These are phyloP conservation scores for Auanema freiburgensis DNA, from an alignment of 2,888 invertebrate genomes.

Conservation along the genomic window DNA sequence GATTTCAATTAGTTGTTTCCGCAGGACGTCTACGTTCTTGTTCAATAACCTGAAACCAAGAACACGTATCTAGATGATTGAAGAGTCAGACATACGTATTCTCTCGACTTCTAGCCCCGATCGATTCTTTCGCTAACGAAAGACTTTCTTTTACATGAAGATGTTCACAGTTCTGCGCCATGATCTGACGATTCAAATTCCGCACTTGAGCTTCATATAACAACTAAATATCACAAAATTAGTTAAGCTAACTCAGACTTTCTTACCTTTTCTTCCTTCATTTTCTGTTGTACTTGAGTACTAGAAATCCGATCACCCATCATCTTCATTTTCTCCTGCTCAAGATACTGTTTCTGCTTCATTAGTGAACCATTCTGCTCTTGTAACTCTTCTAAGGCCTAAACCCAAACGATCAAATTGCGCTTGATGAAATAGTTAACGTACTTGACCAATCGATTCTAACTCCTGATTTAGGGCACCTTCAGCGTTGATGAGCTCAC, in stretches of 20 bases:
- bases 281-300: constrained; percentile 17
- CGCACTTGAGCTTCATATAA: constrained; percentile 9
- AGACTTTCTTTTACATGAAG: constrained; percentile 13
- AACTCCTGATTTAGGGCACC: constrained; percentile 78
- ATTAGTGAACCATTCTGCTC: constrained; percentile 93
- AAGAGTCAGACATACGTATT: constrained; percentile 15
- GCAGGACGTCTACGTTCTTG: no score
- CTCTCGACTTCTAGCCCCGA: constrained; percentile 8
- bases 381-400: constrained; percentile 97
- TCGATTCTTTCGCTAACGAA: constrained; percentile 8
- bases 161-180: constrained; percentile 8
- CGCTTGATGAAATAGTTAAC: constrained; percentile 64
- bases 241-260: background rate
- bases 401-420: background rate
- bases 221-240: constrained; percentile 2
- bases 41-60: no score
- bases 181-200: background rate
- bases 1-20: no score
- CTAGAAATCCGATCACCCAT: constrained; percentile 94
- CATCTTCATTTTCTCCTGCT: constrained; percentile 76
- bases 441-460: constrained; percentile 95
- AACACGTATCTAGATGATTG: background rate
- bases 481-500: constrained; percentile 69
- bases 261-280: constrained; percentile 69
- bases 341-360: constrained; percentile 91